Evolutionary conservation across 2,113 vertebrate species (phyloP).

Genomic region (Herpailurus yagouaroundi): DNA sequence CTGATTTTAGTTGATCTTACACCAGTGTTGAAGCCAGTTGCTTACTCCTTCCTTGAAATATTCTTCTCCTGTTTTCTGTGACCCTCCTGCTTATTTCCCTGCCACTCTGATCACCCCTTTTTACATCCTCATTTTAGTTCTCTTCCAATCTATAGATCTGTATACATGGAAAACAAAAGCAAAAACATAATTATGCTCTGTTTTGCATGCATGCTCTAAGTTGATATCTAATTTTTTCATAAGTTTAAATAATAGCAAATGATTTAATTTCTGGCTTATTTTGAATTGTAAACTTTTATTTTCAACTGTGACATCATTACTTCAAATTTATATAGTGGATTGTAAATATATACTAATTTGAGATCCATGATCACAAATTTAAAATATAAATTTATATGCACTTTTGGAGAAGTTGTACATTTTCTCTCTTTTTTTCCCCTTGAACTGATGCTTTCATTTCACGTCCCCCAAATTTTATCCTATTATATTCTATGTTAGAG

Average conservation of each 20-base stretch:
- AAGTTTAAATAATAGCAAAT: conserved; percentile 2
- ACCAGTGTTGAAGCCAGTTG: background rate
- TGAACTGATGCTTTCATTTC: background rate
- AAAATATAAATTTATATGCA: conserved; percentile 30
- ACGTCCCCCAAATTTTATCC: background rate
- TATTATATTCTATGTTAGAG: conserved; percentile 8
- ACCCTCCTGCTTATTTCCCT: background rate
- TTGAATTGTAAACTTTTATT: conserved; percentile 32
- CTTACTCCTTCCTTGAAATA: background rate
- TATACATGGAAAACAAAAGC: background rate
- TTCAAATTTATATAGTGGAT: background rate
- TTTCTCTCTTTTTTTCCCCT: background rate
- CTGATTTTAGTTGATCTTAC: background rate
- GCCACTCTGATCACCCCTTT: background rate
- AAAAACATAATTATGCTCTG: background rate
- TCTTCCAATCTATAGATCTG: background rate
- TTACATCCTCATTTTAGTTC: background rate
- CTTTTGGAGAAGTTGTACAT: background rate
- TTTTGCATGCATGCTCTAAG: background rate
- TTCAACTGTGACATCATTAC: background rate
- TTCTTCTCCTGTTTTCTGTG: background rate
- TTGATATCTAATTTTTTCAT: background rate
- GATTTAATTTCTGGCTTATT: background rate
- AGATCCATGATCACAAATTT: background rate
- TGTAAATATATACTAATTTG: background rate